Percentiles rank a stretch among this genome's conserved stretches.
Evolutionary conservation across 2,113 vertebrate species (phyloP).

Genomic region (Isurus oxyrinchus): DNA sequence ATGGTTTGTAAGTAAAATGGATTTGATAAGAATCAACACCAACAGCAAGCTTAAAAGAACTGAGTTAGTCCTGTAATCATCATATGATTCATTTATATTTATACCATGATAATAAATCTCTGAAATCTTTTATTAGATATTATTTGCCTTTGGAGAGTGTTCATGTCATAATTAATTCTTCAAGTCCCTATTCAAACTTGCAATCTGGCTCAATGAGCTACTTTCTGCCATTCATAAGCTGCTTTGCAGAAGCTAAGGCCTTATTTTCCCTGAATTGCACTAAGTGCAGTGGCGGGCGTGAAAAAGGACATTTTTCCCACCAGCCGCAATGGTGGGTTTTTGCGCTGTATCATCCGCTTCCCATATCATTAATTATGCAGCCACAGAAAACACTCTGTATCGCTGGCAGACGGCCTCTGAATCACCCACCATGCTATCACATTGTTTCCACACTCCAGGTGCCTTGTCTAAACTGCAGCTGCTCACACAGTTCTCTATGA

Average conservation of each 20-base stretch:
- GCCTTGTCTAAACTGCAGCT: no score
- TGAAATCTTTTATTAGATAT: background rate
- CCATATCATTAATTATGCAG: no score
- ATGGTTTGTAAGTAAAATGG: background rate
- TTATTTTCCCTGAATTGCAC: no score
- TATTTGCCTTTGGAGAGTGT: background rate
- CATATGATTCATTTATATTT: background rate
- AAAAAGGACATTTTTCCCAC: no score
- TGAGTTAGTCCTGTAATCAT: background rate
- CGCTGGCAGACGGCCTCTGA: no score
- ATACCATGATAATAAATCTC: background rate
- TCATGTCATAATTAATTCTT: background rate
- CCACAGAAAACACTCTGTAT: no score
- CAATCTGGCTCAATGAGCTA: background rate
- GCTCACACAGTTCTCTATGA: no score
- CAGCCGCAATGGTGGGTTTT: no score
- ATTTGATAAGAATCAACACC: background rate
- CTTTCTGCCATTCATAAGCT: background rate
- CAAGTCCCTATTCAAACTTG: background rate
- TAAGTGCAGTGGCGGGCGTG: no score
- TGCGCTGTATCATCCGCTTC: no score
- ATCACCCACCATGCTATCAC: no score
- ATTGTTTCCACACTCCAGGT: no score
- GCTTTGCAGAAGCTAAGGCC: background rate
- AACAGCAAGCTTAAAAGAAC: background rate